A percentile compares a stretch with the other conserved stretches of the same genome.
These are phyloP conservation scores for Empis stercorea DNA, from an alignment of 2,888 invertebrate genomes.

Conservation along the genomic window DNA sequence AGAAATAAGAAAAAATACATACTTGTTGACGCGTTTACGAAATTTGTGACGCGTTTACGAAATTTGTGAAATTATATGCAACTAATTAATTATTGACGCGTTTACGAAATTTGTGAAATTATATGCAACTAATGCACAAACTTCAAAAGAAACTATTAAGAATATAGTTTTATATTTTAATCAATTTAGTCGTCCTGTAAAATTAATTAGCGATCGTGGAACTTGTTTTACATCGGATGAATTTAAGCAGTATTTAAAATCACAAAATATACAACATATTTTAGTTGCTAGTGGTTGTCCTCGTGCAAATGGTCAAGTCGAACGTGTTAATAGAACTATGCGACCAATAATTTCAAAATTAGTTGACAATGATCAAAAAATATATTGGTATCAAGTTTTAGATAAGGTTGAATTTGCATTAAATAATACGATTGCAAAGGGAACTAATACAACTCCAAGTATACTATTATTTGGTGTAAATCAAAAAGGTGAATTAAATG, in stretches of 20 bases:
- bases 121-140: no score
- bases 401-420: neutral
- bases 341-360: neutral
- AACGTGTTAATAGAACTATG: neutral
- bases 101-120: no score
- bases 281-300: neutral
- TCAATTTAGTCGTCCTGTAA: neutral
- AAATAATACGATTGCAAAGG: constrained; percentile 5
- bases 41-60: neutral
- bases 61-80: neutral
- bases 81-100: no score
- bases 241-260: neutral
- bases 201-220: neutral
- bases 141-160: neutral
- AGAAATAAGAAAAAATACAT: constrained; percentile 3
- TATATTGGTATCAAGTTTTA: constrained; percentile 2
- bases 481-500: constrained; percentile 15
- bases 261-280: neutral
- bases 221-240: neutral
- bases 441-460: constrained; percentile 15
- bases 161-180: neutral
- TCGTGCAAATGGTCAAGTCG: neutral
- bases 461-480: constrained; percentile 17
- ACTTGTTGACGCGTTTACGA: constrained; percentile 1
- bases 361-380: neutral